Evolutionary conservation across 2,888 invertebrate species (phyloP), one percentile per base, ranked within the genome.

Genomic region (Bombylius discolor): DNA sequence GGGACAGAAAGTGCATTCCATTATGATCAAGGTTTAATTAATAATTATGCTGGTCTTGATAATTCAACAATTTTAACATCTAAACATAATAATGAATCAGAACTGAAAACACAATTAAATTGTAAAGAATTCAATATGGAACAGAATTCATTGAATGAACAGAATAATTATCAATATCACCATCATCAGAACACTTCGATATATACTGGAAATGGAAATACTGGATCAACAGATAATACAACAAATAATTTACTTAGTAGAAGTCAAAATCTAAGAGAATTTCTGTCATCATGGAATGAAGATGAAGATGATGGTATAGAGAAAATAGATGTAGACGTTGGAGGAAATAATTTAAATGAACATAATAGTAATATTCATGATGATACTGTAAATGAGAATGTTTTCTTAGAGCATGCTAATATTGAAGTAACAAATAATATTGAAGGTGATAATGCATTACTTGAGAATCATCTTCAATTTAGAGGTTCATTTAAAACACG

Each of bases 251-350:
- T 5, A 44, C 5, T 5, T 44, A 44, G 12, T 14, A 45, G 69
- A 57, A 68, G 66, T 52, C 67, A 71, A 39, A 74, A 70, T 52
- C 63, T 74, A 31, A 67, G 74, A 1, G 74, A 74, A 59, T 74
- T 73, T 52, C 64, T 74, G 4, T 62, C 72, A 23, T 68, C 71
- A 23, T 74, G 74, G 74, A 74, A 74, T 54, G 72, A 71, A 56
- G 73, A 73, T 56, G 74, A 74, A 44, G 73, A 74, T 42, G 74
- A 68, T 47, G 55, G 51, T 13, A 14, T 5, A 1, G 52, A 47
- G 7, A 13, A 13, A 5, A 48, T 33, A 32, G 31, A 33, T 11
- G 31, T 11, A 7, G 46, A 23, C 36, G 33, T 7, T 12, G 44
- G 5, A 6, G 14, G 9, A 1, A 49, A 52, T 44, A 44, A 51